These are phyloP conservation scores for Anarsia innoxiella DNA, from an alignment of 2,888 invertebrate genomes.

Conservation along the genomic window DNA sequence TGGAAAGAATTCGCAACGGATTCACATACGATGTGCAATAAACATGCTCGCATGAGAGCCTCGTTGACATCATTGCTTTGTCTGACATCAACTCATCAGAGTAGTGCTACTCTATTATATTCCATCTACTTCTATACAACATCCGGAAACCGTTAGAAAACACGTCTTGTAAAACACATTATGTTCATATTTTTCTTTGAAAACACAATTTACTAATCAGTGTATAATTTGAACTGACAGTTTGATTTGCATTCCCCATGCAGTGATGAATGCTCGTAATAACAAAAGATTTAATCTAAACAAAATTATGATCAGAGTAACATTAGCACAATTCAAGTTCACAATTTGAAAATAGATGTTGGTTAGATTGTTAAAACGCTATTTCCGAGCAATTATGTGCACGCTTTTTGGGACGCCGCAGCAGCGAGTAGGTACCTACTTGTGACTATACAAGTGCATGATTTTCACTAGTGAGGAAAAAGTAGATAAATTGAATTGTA, in stretches of 20 bases:
- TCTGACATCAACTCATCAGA: too few species aligned
- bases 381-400: constrained; percentile 32
- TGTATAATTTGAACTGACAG: too few species aligned
- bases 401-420: constrained; percentile 25
- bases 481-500: constrained; percentile 13
- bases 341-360: constrained; percentile 10
- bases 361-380: constrained; percentile 29
- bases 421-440: constrained; percentile 19
- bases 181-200: too few species aligned
- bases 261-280: constrained; percentile 1
- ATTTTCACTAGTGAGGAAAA: constrained; percentile 8
- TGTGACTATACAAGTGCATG: constrained; percentile 3
- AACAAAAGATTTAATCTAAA: neutral
- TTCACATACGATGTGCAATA: constrained; percentile 7
- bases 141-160: too few species aligned
- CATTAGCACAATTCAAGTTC: constrained; percentile 11
- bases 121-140: too few species aligned
- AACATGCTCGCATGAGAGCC: constrained; percentile 8
- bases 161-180: too few species aligned
- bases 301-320: constrained; percentile 1
- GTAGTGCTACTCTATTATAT: too few species aligned
- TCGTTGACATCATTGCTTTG: constrained; percentile 18
- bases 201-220: too few species aligned
- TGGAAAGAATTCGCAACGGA: constrained; percentile 17
- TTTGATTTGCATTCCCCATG: constrained; percentile 4